These are phyloP conservation scores for Elaeidobius kamerunicus DNA, from an alignment of 2,888 invertebrate species.

Conservation along the genomic window DNA sequence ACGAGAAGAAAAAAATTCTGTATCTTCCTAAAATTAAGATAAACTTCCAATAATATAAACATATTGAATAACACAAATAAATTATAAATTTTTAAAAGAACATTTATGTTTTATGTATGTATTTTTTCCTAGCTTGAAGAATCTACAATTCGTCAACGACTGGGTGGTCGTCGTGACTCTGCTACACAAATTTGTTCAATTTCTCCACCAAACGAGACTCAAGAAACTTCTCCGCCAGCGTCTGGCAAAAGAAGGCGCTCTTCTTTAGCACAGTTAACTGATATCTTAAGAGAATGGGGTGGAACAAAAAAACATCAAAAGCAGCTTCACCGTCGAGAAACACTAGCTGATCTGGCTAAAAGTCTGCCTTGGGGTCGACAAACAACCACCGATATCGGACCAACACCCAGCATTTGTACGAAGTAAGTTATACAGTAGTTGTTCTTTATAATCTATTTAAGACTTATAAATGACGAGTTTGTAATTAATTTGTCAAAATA, in stretches of 20 bases:
- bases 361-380: constrained; percentile 79
- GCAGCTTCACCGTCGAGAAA: constrained; percentile 79
- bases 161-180: constrained; percentile 84
- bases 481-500: too few species aligned
- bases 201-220: constrained; percentile 73
- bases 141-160: constrained; percentile 76
- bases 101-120: not conserved
- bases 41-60: too few species aligned
- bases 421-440: constrained; percentile 26
- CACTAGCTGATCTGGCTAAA: constrained; percentile 82
- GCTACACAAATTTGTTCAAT: constrained; percentile 86
- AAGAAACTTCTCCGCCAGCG: constrained; percentile 67
- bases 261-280: constrained; percentile 84
- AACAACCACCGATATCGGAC: constrained; percentile 53
- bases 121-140: constrained; percentile 60
- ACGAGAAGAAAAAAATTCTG: too few species aligned
- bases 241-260: constrained; percentile 52
- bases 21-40: too few species aligned
- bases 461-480: too few species aligned
- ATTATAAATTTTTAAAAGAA: too few species aligned
- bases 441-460: too few species aligned
- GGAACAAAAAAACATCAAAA: constrained; percentile 60
- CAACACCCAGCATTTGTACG: constrained; percentile 47
- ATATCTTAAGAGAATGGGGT: constrained; percentile 85
- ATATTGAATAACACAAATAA: too few species aligned